Base-by-base conservation (phyloP, 1,140 invertebrate species). In the Caenorhabditis briggsae region DNA sequence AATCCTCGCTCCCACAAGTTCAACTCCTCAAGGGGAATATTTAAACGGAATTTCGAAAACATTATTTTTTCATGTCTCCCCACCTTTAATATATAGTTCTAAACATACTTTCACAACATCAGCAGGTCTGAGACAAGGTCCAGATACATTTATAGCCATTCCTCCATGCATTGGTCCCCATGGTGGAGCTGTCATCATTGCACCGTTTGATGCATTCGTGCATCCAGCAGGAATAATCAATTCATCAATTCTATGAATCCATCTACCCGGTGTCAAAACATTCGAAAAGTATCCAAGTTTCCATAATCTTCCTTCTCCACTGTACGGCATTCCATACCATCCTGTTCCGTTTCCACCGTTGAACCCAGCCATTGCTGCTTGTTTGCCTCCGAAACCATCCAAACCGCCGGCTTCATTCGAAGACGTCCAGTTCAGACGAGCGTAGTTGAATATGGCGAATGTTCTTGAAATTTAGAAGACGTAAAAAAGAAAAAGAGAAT, bases 151-250 rank as follows among this genome's bases (percentile, higher is more conserved):
- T 6, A 98, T 96, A 59, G 97, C 95, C 0, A 96, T 96, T 11
- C 96, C 96, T 6, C 96, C 96, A 78, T 98, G 93, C 96, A 98
- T 97, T 92, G 97, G 97, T 14, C 96, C 97, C 92, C 95, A 96
- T 92, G 97, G 96, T 1, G 97, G 96, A 0, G 95, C 86, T 96
- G 94, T 91, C 90, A 85, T 48, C 86, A 88, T 85, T 78, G 55
- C 65, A 43, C 84, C 84, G 53, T 85, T 78, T 6, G 84, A 85
- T 70, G 91, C 90, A 56, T 93, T 91, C 83, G 94, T 93, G 91
- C 97, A 98, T 50, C 95, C 96, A 61, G 96, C 97, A 86, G 96
- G 94, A 92, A 97, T 95, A 91, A 98, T 96, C 90, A 96, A 96
- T 93, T 98, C 97, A 91, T 98, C 97, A 82, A 98, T 96, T 85